These are phyloP conservation scores for Myotis findleyi DNA, from an alignment of 2,797 vertebrate genomes.

Conservation along the genomic window DNA sequence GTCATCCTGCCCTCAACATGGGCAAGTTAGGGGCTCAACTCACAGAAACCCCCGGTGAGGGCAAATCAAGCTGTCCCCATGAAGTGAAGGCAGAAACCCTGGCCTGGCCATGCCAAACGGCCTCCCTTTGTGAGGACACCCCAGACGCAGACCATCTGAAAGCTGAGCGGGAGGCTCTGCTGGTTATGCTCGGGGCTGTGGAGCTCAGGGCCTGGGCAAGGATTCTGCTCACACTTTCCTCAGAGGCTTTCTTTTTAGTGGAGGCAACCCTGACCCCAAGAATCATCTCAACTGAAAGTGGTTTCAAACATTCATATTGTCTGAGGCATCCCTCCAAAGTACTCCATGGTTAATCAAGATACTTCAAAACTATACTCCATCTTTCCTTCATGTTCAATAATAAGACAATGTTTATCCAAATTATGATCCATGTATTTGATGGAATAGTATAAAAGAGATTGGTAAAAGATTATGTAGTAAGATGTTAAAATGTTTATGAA, in stretches of 20 bases:
- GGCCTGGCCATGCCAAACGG: too few relatives aligned
- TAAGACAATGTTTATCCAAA: background rate
- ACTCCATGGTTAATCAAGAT: background rate
- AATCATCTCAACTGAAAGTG: background rate
- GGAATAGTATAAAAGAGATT: background rate
- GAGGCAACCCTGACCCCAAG: background rate
- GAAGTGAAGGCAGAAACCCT: background rate
- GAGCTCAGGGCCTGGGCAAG: background rate
- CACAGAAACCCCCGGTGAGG: background rate
- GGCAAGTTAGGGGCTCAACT: background rate
- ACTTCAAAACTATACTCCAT: background rate
- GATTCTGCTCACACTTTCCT: background rate
- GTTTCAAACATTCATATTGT: background rate
- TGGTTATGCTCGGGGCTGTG: background rate
- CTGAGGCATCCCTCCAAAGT: background rate
- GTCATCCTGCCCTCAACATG: background rate
- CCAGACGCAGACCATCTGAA: background rate
- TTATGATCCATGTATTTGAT: constrained; percentile 39
- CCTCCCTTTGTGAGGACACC: background rate
- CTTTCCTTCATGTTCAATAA: background rate
- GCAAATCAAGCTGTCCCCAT: background rate
- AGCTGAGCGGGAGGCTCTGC: background rate
- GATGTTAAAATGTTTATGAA: constrained; percentile 28
- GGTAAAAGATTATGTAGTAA: constrained; percentile 23
- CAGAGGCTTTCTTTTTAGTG: background rate